Percentiles rank a stretch among this genome's conserved stretches.
Conservation (phyloP, 2,888 invertebrate species). For the Apamea sordens region DNA sequence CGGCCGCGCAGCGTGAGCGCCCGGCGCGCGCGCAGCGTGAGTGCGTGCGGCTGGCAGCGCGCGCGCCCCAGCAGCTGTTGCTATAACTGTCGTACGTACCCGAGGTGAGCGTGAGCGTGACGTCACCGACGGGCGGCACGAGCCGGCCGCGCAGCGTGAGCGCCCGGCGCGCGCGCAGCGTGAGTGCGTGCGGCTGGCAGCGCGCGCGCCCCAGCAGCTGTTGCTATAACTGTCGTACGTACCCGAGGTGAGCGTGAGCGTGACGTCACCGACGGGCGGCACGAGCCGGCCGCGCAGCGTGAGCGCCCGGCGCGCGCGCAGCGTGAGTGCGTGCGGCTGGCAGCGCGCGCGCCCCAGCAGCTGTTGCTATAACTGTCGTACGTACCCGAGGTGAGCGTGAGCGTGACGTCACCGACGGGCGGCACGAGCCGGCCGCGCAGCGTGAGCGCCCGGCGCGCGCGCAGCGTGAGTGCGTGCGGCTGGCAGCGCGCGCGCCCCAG, state of each 20-base stretch:
- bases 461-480: constrained; percentile 91
- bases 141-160: constrained; percentile 92
- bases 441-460: constrained; percentile 92
- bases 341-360: constrained; percentile 91
- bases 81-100: constrained; percentile 15
- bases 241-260: constrained; percentile 85
- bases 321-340: constrained; percentile 91
- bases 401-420: constrained; percentile 90
- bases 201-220: constrained; percentile 89
- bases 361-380: constrained; percentile 69
- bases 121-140: constrained; percentile 92
- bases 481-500: constrained; percentile 92
- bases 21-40: constrained; percentile 91
- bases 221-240: not conserved
- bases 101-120: constrained; percentile 87
- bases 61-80: constrained; percentile 85
- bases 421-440: constrained; percentile 92
- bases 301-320: constrained; percentile 92
- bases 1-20: constrained; percentile 92
- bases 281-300: constrained; percentile 91
- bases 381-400: constrained; percentile 84
- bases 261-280: constrained; percentile 92
- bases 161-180: constrained; percentile 91
- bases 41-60: constrained; percentile 92
- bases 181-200: constrained; percentile 92